phyloP scores from a whole-genome alignment of 2,797 vertebrate species.

The Coregonus suidteri region DNA sequence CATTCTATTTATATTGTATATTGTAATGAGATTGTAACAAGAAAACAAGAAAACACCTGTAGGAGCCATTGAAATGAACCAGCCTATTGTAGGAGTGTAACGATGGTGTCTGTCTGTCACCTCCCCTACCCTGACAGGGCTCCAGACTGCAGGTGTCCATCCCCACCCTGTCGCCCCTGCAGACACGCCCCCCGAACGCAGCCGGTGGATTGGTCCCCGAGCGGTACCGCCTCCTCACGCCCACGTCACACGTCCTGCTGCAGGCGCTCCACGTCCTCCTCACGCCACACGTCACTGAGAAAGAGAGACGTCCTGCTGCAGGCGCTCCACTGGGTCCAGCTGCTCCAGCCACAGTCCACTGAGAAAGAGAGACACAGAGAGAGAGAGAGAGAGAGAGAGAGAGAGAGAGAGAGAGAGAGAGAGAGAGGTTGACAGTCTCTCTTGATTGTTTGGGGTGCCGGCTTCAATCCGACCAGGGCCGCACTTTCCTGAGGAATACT shows the following conservation, averaged over 20 bases:
- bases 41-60: too few species aligned
- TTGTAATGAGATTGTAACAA: too few species aligned
- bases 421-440: neutral
- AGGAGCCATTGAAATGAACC: neutral
- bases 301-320: constrained; percentile 87
- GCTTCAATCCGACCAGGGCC: too few species aligned
- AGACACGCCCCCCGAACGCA: constrained; percentile 74
- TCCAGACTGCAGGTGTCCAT: constrained; percentile 84
- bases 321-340: constrained; percentile 83
- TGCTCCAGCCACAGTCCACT: constrained; percentile 90
- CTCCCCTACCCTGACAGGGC: constrained; percentile 77
- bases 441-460: too few species aligned
- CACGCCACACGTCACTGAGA: constrained; percentile 84
- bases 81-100: neutral
- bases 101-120: neutral
- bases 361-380: neutral
- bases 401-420: neutral
- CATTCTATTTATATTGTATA: too few species aligned
- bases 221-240: constrained; percentile 79
- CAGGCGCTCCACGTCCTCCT: constrained; percentile 83
- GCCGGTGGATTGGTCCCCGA: constrained; percentile 73
- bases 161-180: constrained; percentile 77
- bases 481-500: too few species aligned
- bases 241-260: constrained; percentile 85
- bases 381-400: neutral